These are phyloP conservation scores for Trypoxylus dichotomus DNA, from an alignment of 1,140 invertebrate genomes.

Conservation along the genomic window DNA sequence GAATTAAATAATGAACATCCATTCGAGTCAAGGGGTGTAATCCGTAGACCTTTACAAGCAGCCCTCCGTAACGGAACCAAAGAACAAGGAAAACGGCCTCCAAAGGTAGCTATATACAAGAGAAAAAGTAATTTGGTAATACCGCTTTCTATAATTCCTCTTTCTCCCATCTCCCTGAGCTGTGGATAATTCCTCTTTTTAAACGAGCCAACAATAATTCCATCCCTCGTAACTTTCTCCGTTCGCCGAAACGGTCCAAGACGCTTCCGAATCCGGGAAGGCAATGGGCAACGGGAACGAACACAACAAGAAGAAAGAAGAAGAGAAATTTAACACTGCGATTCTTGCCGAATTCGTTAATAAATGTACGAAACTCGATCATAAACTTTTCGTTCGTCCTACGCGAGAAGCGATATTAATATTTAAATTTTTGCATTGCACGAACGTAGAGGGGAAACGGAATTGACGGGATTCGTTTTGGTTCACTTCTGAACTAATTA, in stretches of 20 bases:
- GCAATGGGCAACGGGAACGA: neutral
- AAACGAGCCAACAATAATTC: conserved; percentile 14
- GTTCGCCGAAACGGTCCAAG: neutral
- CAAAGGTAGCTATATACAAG: neutral
- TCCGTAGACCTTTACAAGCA: neutral
- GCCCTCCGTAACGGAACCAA: neutral
- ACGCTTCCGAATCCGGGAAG: neutral
- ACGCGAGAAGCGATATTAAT: neutral
- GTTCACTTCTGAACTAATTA: neutral
- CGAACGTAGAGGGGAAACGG: neutral
- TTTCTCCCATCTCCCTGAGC: neutral
- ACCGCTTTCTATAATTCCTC: conserved; percentile 16
- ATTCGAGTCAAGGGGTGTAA: conserved; percentile 13
- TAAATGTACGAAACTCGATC: conserved; percentile 14
- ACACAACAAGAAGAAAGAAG: neutral
- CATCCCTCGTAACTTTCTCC: neutral
- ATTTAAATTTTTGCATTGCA: neutral
- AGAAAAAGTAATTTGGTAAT: conserved; percentile 26
- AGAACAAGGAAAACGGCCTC: neutral
- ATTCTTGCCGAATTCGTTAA: conserved; percentile 15
- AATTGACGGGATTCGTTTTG: conserved; percentile 8
- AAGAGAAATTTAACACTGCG: neutral
- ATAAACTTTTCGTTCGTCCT: neutral
- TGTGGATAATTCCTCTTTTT: conserved; percentile 9
- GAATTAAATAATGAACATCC: conserved; percentile 17